Evolutionary conservation across 2,797 vertebrate species (phyloP).

Genomic region (Merluccius polli): DNA sequence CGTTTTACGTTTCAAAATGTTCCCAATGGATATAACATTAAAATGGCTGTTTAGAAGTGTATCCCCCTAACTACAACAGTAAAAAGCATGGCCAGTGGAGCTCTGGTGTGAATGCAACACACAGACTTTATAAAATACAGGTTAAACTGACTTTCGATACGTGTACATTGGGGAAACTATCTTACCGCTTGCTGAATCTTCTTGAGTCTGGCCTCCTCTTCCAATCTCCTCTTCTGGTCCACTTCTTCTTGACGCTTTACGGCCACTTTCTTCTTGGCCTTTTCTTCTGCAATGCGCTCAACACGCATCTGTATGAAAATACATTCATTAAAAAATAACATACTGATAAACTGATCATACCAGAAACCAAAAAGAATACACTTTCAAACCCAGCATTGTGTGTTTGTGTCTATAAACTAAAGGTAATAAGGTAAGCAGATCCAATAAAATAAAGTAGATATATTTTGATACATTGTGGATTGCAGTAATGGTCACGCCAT

Average conservation of each 20-base stretch:
- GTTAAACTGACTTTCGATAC: too few species aligned
- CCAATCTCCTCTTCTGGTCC: conserved; percentile 76
- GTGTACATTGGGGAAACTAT: background rate
- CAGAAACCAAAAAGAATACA: background rate
- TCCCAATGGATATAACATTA: too few species aligned
- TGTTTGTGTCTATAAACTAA: too few species aligned
- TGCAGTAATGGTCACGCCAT: background rate
- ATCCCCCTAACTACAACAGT: too few species aligned
- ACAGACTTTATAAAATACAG: too few species aligned
- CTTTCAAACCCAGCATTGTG: too few species aligned
- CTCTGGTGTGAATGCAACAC: too few species aligned
- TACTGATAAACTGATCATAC: background rate
- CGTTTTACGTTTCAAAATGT: too few species aligned
- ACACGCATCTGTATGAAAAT: conserved; percentile 67
- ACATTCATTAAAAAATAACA: background rate
- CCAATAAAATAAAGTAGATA: background rate
- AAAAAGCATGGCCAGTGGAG: too few species aligned
- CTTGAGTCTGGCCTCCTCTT: conserved; percentile 78
- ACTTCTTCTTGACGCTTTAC: conserved; percentile 74
- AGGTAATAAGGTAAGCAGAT: background rate
- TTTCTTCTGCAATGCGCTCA: conserved; percentile 75
- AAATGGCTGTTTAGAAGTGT: too few species aligned
- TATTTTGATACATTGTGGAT: background rate
- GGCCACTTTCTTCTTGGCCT: conserved; percentile 69
- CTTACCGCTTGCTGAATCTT: conserved; percentile 66